Evolutionary conservation across 2,113 vertebrate species (phyloP), one percentile per base, ranked within the genome.

Genomic region (Anser brachyrhynchus): DNA sequence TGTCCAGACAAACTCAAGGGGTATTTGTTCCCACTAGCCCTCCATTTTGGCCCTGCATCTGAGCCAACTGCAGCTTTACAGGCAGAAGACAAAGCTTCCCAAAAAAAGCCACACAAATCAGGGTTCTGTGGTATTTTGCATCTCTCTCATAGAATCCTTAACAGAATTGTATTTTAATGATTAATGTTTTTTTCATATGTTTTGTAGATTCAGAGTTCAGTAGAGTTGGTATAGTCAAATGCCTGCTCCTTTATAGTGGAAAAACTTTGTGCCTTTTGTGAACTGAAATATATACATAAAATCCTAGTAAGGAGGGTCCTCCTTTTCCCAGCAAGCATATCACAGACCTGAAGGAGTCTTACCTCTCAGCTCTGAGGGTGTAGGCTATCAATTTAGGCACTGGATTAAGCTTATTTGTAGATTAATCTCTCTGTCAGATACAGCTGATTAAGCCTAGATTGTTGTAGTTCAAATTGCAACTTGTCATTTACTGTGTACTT

Each of bases 181-280:
- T 0, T 0, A 0, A 26, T 19, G 11, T 41, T 73, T 84, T 75
- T 22, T 70, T 44, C 41, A 10, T 23, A 67, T 8, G 22, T 49
- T 6, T 39, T 75, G 31, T 18, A 88, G 55, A 58, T n/a, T 13
- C n/a, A 84, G 31, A 17, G 29, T 16, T 79, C 66, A 49, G 37
- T 19, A 73, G 26, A 57, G 1, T 13, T 71, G 14, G 2, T 43
- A 46, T 11, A 7, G 31, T 71, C 58, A 93, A 41, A 16, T 87
- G 25, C 25, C 74, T 3, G 26, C 11, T 61, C 46, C 55, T 46
- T 28, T 51, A 76, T 0, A 0, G 0, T 57, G 54, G 58, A 25
- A 62, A 62, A 83, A 73, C 49, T 54, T 18, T 4, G 1, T 52
- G 67, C 35, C 22, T 72, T 91, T 80, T 69, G 20, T 31, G 19